Percentiles rank a stretch among this genome's conserved stretches.
Conservation (phyloP, 2,113 vertebrate genomes). For the Eretmochelys imbricata region DNA sequence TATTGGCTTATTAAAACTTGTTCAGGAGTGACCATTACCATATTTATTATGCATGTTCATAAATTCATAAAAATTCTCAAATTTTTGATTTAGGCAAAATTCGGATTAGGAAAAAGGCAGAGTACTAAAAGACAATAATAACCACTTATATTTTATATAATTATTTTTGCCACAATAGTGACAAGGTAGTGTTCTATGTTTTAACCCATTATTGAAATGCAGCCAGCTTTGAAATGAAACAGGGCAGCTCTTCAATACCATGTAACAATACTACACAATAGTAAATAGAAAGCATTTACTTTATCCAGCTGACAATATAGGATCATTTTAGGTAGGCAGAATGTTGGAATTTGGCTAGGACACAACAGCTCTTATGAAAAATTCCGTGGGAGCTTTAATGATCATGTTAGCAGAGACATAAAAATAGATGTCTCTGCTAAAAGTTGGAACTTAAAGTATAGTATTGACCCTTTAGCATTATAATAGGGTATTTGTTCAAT, state of each 20-base stretch:
- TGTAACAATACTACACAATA: not conserved
- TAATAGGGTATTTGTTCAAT: not conserved
- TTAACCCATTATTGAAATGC: not conserved
- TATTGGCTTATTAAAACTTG: slow-evolving; percentile 25
- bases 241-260: not conserved
- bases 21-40: not conserved
- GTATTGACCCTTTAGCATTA: not conserved
- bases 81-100: not conserved
- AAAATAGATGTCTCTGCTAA: not conserved
- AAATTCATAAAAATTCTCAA: not conserved
- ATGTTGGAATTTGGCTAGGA: not conserved
- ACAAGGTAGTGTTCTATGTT: not conserved
- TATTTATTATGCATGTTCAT: not conserved
- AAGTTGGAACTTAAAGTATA: not conserved
- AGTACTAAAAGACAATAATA: not conserved
- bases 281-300: not conserved
- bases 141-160: not conserved
- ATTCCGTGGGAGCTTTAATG: rapidly evolving
- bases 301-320: not conserved
- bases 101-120: not conserved
- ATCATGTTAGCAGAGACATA: not conserved
- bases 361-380: not conserved
- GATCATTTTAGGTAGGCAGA: not conserved
- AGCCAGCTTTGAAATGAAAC: not conserved
- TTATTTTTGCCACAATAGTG: not conserved